Evolutionary conservation across 1,140 invertebrate species (phyloP).

Genomic region (Heliconius eleuchia): DNA sequence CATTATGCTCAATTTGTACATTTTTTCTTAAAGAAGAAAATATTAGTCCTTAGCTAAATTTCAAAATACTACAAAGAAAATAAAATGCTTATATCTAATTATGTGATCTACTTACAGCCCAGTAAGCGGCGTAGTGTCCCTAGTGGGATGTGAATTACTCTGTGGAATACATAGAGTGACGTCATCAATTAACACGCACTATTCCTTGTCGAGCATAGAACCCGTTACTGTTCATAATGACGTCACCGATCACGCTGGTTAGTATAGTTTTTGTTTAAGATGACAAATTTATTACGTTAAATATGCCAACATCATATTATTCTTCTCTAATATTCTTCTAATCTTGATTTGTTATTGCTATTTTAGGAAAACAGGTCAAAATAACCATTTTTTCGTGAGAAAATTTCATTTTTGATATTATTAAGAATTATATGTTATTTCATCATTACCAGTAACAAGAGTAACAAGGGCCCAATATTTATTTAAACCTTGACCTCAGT

Average conservation of each 20-base stretch:
- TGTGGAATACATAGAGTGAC: slow-evolving; percentile 83
- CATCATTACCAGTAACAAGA: background rate
- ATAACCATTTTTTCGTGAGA: too few relatives aligned
- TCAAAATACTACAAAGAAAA: too few relatives aligned
- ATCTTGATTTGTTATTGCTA: too few relatives aligned
- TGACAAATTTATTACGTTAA: background rate
- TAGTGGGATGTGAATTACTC: slow-evolving; percentile 84
- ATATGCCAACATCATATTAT: background rate
- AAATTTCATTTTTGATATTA: too few relatives aligned
- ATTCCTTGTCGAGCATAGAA: slow-evolving; percentile 43
- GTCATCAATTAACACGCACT: slow-evolving; percentile 75
- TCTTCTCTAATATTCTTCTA: too few relatives aligned
- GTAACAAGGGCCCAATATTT: background rate
- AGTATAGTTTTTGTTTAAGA: background rate
- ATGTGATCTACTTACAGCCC: slow-evolving; percentile 51
- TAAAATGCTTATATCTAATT: too few relatives aligned
- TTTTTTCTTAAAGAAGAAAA: too few relatives aligned
- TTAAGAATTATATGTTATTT: background rate
- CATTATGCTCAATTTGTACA: too few relatives aligned
- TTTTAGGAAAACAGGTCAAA: too few relatives aligned
- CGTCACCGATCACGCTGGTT: background rate
- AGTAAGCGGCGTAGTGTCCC: slow-evolving; percentile 80
- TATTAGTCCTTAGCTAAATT: too few relatives aligned
- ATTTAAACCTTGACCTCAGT: background rate
- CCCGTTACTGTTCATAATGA: slow-evolving; percentile 1